Base-by-base conservation (phyloP, 2,888 invertebrate genomes). In the Drosophila aldrichi region DNA sequence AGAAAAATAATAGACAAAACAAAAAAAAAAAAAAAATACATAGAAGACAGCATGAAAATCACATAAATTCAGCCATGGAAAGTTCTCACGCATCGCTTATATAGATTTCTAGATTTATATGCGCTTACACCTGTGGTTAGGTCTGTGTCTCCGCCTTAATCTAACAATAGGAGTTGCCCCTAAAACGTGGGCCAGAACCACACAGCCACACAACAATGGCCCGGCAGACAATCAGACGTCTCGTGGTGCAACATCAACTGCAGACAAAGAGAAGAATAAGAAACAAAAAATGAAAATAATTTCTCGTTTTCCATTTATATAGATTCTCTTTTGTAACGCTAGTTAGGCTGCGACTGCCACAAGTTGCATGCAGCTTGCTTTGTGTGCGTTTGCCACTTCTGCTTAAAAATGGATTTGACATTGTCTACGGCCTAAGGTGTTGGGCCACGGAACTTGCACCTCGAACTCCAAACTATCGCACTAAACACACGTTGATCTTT, bases 331-430 rank as follows among this genome's bases (percentile, higher is more conserved):
- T 63, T 61, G 48, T 55, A 51, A 73, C 32, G 32, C 36, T 43
- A 40, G 71, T 63, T 70, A 43, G 48, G 51, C 40, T 44, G 59
- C 41, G n/a, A 48, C 65, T 62, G 34, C 56, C 54, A 34, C 61
- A 66, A 55, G 54, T 54, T 48, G 43, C 52, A 48, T 12, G 52
- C 22, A 69, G 54, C 60, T 59, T 67, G 65, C 54, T 32, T 74
- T 74, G 54, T 72, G 72, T 75, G 34, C 65, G 55, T 44, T 67
- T 71, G 59, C 43, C 41, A 68, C 41, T 88, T 88, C 84, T 72
- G 57, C 70, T 73, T 84, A 83, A 84, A 84, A 88, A 84, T 78
- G 77, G 81, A 84, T 73, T 81, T 83, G 83, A 86, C 87, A 88
- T 74, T 88, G 81, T 88, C 81, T 71, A 9, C 32, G 65, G 62